Base-by-base conservation (phyloP, 2,888 invertebrate species). In the Lottia scabra region DNA sequence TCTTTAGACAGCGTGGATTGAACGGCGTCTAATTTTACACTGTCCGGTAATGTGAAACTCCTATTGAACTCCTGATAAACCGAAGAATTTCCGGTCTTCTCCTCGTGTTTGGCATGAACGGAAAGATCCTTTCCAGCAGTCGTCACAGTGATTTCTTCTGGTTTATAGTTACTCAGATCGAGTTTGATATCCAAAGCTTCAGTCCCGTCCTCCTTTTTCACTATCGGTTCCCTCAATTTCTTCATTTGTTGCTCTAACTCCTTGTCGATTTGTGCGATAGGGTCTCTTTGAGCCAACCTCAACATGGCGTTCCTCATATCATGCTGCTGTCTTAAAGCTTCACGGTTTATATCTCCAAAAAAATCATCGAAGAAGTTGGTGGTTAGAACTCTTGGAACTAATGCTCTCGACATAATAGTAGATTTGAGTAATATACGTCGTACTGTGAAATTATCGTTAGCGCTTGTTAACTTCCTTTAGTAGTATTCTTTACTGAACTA, bases 51-150 rank as follows among this genome's bases (percentile, higher is more conserved):
- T 90, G 98, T 92, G 92, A 98, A 98, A 91, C 98, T 97, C 83
- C 97, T 93, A 91, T 97, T 98, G 93, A 98, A 98, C 91, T 98
- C 98, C 91, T 98, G 94, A 93, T 97, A 98, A 78, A 98, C 97
- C 65, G 96, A 96, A 91, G 97, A 96, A 88, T 96, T 96, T 91
- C 98, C 97, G 65, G 96, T 94, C 91, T 98, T 98, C 91, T 99
- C 98, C 91, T 98, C 98, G 91, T 98, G 98, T 91, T 98, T 97
- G 77, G 98, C 98, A 89, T 97, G 96, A 68, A 97, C 96, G 27
- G 65, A 74, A 62, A 98, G 92, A 92, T 97, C 96, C 92, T 97
- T 98, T 92, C 98, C 98, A 85, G 98, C 97, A 81, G 98, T 98
- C 92, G 98, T 98, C 81, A 98, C 97, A 88, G 98, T 96, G 89